Base-by-base conservation (phyloP, 2,888 invertebrate species). In the Caradrina clavipalpis region DNA sequence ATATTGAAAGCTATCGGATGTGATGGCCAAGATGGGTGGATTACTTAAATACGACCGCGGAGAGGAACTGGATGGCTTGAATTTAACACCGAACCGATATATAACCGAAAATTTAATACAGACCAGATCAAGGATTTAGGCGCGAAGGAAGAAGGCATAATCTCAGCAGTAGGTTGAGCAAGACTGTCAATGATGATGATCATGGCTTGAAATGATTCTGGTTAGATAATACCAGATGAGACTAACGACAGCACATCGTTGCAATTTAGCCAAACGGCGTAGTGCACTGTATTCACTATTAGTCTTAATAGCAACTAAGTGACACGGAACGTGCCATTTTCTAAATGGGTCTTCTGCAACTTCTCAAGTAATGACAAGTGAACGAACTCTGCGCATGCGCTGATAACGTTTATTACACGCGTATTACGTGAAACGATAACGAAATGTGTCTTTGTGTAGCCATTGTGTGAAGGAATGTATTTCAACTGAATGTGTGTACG, bases 391-490 rank as follows among this genome's bases (percentile, higher is more conserved):
- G 76, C 80, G 81, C 78, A 49, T 69, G 81, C 72, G 74, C 60
- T 83, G 87, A 86, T 86, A 86, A 86, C 81, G 77, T 85, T 82
- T 83, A 84, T 83, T 83, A 83, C 80, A 81, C 58, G 75, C 75
- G 64, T 74, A 69, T 68, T 73, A 78, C 71, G 77, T 60, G 83
- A 76, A 73, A 65, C 80, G 83, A 83, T 83, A 83, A 72, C 66
- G 61, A 64, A 81, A 78, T 70, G 73, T 77, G 83, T 83, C 83
- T 81, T 82, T 82, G 79, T 82, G 71, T 65, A 60, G 58, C 60
- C 53, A 53, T 70, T 69, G 67, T 71, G 72, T 67, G 51, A 57
- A 55, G 54, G 60, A 68, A 68, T 73, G 39, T 65, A 64, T 56
- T 67, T 60, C 7, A 21, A 26, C 39, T 49, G 50, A 49, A 42